Conservation (phyloP, 2,113 vertebrate species). For the Melozone crissalis region DNA sequence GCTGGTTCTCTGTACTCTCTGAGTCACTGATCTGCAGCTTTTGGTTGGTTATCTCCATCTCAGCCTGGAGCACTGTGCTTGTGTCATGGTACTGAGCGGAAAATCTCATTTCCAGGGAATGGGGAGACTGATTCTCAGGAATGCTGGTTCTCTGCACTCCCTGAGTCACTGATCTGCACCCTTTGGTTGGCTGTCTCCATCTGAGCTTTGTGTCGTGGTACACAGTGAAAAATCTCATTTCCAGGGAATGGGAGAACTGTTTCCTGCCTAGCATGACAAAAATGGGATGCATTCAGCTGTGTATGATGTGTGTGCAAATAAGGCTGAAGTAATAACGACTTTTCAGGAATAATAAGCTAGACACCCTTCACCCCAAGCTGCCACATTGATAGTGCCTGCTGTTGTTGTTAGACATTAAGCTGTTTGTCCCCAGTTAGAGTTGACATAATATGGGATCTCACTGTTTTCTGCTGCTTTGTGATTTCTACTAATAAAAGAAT, state of each 20-base stretch:
- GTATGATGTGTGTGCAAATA: not conserved
- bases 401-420: not conserved
- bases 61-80: fast-evolving
- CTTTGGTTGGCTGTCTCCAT: not conserved
- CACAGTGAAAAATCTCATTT: not conserved
- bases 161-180: no score
- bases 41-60: not conserved
- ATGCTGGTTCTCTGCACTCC: not conserved
- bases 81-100: not conserved
- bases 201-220: not conserved
- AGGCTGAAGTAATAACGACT: constrained; percentile 39
- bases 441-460: not conserved
- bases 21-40: not conserved
- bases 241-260: not conserved
- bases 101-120: not conserved
- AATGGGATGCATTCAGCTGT: not conserved
- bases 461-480: constrained; percentile 32
- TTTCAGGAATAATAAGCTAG: constrained; percentile 30
- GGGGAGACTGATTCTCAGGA: not conserved
- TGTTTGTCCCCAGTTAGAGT: not conserved
- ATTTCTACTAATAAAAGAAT: constrained; percentile 4
- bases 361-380: constrained; percentile 11
- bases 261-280: not conserved
- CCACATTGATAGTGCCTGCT: constrained; percentile 11
- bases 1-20: not conserved